These are phyloP conservation scores for Malurus splendens DNA, from an alignment of 2,797 vertebrate genomes.

Conservation along the genomic window DNA sequence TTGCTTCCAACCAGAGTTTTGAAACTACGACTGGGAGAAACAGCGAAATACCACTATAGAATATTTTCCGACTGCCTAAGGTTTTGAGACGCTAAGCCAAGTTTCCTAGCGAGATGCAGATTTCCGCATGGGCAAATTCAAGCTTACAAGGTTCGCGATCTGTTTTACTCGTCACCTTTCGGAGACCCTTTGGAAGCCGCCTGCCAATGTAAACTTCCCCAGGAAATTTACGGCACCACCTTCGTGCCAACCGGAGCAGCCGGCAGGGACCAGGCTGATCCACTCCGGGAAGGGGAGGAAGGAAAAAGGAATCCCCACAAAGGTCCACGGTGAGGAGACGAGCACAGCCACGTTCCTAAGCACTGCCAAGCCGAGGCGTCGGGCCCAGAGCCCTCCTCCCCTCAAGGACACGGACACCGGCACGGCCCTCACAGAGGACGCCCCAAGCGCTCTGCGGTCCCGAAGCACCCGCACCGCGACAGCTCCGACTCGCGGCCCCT, in stretches of 20 bases:
- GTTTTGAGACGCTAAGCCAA: background rate
- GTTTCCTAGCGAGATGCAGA: background rate
- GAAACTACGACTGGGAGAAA: background rate
- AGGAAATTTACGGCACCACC: rapidly evolving
- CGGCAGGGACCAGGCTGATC: background rate
- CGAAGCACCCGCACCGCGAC: background rate
- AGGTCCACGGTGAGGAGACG: background rate
- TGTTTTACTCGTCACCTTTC: rapidly evolving
- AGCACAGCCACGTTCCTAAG: background rate
- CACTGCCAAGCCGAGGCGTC: background rate
- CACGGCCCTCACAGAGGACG: background rate
- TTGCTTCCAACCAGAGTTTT: background rate
- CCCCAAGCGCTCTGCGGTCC: too few relatives aligned
- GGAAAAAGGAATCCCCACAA: background rate
- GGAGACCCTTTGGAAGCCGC: background rate
- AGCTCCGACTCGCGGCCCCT: background rate
- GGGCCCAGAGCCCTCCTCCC: background rate
- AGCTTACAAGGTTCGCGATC: rapidly evolving
- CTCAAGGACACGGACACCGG: background rate
- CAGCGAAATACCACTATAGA: rapidly evolving
- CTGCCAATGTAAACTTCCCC: background rate
- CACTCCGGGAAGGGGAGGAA: background rate
- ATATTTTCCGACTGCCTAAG: background rate
- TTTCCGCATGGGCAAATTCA: rapidly evolving
- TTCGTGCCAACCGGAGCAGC: background rate